Evolutionary conservation across 2,888 invertebrate species (phyloP).

Genomic region (Baccha elongata): DNA sequence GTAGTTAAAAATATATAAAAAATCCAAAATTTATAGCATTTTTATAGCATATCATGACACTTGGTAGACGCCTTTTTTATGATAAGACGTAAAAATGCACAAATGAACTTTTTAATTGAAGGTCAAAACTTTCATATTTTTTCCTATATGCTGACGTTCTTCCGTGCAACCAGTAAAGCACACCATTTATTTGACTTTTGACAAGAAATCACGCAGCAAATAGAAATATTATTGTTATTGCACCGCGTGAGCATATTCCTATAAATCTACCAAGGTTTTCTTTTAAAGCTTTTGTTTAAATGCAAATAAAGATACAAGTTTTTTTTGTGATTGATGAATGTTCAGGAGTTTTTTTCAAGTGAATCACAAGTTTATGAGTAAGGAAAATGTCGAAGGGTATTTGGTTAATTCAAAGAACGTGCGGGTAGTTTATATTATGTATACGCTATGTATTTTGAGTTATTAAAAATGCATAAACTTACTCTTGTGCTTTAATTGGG

Average conservation of each 20-base stretch:
- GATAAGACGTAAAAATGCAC: conserved; percentile 17
- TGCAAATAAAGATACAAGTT: not conserved
- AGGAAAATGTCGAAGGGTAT: conserved; percentile 8
- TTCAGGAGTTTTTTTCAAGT: conserved; percentile 43
- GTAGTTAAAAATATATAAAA: conserved; percentile 7
- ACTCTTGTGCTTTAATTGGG: too few species aligned
- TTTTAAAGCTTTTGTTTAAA: not conserved
- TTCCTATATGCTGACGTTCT: conserved; percentile 18
- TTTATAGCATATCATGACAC: conserved; percentile 2
- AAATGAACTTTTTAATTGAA: not conserved
- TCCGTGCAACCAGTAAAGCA: conserved; percentile 38
- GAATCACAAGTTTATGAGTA: conserved; percentile 59
- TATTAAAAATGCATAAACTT: too few species aligned
- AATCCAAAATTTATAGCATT: not conserved
- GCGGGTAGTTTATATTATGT: too few species aligned
- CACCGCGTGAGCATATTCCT: conserved; percentile 1
- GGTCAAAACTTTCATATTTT: conserved; percentile 31
- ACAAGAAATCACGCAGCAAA: conserved; percentile 39
- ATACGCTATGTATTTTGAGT: too few species aligned
- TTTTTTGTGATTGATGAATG: conserved; percentile 29
- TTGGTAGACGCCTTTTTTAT: conserved; percentile 3
- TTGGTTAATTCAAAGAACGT: not conserved
- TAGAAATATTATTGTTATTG: conserved; percentile 11
- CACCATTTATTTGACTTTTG: conserved; percentile 28
- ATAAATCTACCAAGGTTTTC: conserved; percentile 45